Base-by-base conservation (phyloP, 2,797 vertebrate genomes). In the Adrianichthys oophorus region DNA sequence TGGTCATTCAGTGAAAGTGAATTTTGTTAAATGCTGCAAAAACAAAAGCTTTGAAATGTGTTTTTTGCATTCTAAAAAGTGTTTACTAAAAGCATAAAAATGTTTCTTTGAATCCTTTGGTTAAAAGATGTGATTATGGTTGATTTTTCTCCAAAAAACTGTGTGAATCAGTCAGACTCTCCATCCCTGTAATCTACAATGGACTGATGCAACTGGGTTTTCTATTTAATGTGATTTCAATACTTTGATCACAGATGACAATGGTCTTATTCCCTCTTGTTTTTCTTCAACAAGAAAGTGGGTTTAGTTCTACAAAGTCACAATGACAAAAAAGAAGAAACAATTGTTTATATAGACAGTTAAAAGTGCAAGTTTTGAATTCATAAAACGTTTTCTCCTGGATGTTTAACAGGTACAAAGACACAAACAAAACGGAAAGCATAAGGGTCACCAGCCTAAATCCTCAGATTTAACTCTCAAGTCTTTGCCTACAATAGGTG, bases 381-480 rank as follows among this genome's bases (percentile, higher is more conserved):
- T 70, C 68, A 48, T 37, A 56, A 60, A 48, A 23, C 61, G 19
- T 59, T 52, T 14, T 72, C 32, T 61, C 67, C 45, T 47, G 48
- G 41, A 73, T 68, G 78, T 85, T 72, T 58, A 46, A 57, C 61
- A 62, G 41, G 51, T 42, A 54, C 67, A 61, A 48, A 4, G 26
- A 66, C 50, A 68, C 72, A 77, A 78, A 83, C 66, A 72, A 68
- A 74, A 56, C 67, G 68, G 69, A 72, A 85, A 64, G 16, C 55
- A 16, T 2, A 1, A 54, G 24, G 77, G 68, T 82, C 78, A 67
- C 26, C 2, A 19, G 78, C 73, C 62, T 68, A 79, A 65, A 70
- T 64, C 68, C 56, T 62, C 26, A 24, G 62, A 80, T 68, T 71
- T 65, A 72, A 67, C 59, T 82, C 74, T 56, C 60, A 59, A 44